These are phyloP conservation scores for Lagocephalus sceleratus DNA, from an alignment of 2,797 vertebrate genomes.

Conservation along the genomic window DNA sequence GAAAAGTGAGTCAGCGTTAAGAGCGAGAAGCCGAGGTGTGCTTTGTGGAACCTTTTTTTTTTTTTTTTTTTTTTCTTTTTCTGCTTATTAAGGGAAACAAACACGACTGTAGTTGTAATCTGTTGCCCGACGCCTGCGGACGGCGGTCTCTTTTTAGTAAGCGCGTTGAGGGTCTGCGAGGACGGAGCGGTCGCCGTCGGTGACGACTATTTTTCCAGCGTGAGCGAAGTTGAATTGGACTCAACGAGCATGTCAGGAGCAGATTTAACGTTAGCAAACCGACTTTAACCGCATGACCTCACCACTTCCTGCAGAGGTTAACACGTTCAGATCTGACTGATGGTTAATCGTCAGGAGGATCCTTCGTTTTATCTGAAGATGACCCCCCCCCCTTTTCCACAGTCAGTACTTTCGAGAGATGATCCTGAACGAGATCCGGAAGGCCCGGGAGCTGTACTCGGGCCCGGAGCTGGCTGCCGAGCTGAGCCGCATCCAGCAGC, in stretches of 20 bases:
- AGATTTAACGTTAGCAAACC: too few relatives aligned
- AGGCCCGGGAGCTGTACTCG: conserved; percentile 87
- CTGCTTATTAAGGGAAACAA: background rate
- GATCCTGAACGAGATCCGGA: conserved; percentile 93
- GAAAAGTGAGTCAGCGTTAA: conserved; percentile 56
- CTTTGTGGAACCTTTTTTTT: conserved; percentile 19
- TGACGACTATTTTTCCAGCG: too few relatives aligned
- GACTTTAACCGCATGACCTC: too few relatives aligned
- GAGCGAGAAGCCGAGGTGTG: conserved; percentile 20
- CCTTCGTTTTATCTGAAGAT: too few relatives aligned
- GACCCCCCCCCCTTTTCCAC: background rate
- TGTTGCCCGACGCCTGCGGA: background rate
- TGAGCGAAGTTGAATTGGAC: too few relatives aligned
- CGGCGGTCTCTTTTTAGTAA: background rate
- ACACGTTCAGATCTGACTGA: too few relatives aligned
- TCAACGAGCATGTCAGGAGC: too few relatives aligned
- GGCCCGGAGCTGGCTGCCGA: conserved; percentile 89
- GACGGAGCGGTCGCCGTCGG: too few relatives aligned
- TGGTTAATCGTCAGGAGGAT: background rate
- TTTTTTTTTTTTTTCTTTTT: too few relatives aligned
- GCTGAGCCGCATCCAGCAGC: conserved; percentile 89
- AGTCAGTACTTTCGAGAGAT: conserved; percentile 95
- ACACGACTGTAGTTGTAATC: background rate
- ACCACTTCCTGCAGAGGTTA: background rate
- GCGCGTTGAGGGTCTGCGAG: too few relatives aligned